Evolutionary conservation across 2,113 vertebrate genomes (phyloP), one percentile per base, ranked within the genome.

Genomic region (Scomber japonicus): DNA sequence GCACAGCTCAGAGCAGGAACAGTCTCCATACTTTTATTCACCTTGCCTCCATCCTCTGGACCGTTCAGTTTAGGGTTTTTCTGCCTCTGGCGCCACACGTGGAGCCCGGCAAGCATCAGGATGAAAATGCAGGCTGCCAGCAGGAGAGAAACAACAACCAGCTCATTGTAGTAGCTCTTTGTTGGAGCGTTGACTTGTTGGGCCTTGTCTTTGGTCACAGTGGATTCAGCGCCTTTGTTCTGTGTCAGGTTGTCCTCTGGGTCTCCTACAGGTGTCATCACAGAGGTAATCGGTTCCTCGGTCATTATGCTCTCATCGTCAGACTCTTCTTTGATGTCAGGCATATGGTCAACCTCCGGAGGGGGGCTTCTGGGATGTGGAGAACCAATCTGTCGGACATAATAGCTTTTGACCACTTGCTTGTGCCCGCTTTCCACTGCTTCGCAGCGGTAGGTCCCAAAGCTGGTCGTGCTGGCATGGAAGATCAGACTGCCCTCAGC

Each of bases 101-200:
- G 24, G 21, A 91, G 1, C 1, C 2, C 73, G 0, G 13, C 85
- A 0, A 86, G 0, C 0, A 46, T 5, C 61, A 91, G 46, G 55
- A 72, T 0, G 17, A 71, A 78, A 55, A 89, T 0, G 71, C 82
- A 91, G 35, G 40, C 1, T 0, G 19, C 78, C 65, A 93, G 71
- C 74, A 95, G 75, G 6, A 90, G 0, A 0, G 92, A 91, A 2
- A 95, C 85, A 0, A 0, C 86, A 0, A 93, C 73, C 78, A 94
- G 51, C 68, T 87, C 85, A 1, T 16, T 1, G 59, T 82, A 17
- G 80, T 88, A 91, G 14, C 84, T 92, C 63, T 61, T 89, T 1
- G 15, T 2, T 9, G 3, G 6, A 5, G 15, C 0, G 0, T 54
- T 2, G 0, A 0, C 0, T 11, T 2, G 2, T 2, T 16, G 2